phyloP scores from a whole-genome alignment of 2,113 vertebrate species.

The Antechinus stuartii region DNA sequence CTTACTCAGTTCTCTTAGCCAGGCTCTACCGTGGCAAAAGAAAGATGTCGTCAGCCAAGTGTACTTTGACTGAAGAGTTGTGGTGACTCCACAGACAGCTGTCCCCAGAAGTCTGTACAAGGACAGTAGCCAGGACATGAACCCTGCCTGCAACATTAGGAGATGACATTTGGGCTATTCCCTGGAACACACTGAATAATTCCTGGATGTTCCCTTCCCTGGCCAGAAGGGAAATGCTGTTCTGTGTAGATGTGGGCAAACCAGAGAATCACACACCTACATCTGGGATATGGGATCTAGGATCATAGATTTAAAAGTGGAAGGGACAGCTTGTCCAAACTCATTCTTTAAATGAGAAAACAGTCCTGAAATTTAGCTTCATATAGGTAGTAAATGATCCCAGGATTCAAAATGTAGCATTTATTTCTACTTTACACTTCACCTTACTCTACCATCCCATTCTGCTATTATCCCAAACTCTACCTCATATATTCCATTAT shows the following conservation, averaged over 20 bases:
- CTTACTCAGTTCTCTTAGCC: not conserved
- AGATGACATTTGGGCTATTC: not conserved
- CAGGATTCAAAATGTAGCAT: not conserved
- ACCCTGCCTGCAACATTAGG: not conserved
- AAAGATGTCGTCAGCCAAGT: not conserved
- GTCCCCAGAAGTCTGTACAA: not conserved
- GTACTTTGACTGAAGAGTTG: not conserved
- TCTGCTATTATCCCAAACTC: not conserved
- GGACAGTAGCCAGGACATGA: not conserved
- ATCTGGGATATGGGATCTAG: not conserved
- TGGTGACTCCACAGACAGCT: not conserved
- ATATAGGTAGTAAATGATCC: not conserved
- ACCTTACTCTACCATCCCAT: not conserved
- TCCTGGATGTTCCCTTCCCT: not conserved
- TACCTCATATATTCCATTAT: not conserved
- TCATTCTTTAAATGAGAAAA: not conserved
- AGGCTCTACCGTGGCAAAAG: not conserved
- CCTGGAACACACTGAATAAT: not conserved
- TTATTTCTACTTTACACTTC: not conserved
- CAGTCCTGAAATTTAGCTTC: not conserved
- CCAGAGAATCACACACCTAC: not conserved
- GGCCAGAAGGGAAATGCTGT: not conserved
- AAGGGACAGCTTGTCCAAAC: not conserved
- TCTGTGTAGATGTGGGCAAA: not conserved
- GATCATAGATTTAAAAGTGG: not conserved